Evolutionary conservation across 2,797 vertebrate genomes (phyloP).

Genomic region (Gallirallus australis): DNA sequence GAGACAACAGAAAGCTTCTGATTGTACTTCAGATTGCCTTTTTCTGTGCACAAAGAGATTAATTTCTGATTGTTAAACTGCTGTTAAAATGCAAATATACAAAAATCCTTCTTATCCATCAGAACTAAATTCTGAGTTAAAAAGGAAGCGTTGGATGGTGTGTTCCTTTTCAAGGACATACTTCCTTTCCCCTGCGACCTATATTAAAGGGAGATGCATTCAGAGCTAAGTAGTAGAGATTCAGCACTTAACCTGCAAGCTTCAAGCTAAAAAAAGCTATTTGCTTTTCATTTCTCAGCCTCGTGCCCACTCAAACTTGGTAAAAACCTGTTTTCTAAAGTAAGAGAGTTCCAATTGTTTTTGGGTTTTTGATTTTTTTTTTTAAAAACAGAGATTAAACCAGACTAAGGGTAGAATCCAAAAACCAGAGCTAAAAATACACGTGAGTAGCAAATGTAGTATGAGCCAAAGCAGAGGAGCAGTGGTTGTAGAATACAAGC

Average conservation of each 20-base stretch:
- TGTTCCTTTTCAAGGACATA: neutral
- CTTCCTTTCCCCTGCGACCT: neutral
- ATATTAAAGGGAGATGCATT: no score
- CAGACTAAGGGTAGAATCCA: neutral
- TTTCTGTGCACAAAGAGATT: neutral
- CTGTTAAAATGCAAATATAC: neutral
- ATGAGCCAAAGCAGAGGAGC: neutral
- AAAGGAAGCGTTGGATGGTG: neutral
- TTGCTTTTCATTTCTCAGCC: neutral
- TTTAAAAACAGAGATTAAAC: neutral
- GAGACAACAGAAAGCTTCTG: slow-evolving; percentile 25
- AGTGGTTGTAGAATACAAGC: neutral
- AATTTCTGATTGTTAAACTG: slow-evolving; percentile 1
- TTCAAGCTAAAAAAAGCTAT: neutral
- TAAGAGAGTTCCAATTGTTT: neutral
- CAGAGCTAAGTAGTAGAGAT: neutral
- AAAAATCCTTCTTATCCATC: neutral
- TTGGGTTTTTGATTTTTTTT: neutral
- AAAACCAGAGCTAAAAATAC: neutral
- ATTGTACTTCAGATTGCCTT: slow-evolving; percentile 12
- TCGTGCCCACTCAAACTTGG: neutral
- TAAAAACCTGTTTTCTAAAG: neutral
- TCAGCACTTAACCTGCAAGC: neutral
- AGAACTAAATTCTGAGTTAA: neutral
- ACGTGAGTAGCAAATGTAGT: neutral